Evolutionary conservation across 2,888 invertebrate genomes (phyloP), one percentile per base, ranked within the genome.

Genomic region (Apeira syringaria): DNA sequence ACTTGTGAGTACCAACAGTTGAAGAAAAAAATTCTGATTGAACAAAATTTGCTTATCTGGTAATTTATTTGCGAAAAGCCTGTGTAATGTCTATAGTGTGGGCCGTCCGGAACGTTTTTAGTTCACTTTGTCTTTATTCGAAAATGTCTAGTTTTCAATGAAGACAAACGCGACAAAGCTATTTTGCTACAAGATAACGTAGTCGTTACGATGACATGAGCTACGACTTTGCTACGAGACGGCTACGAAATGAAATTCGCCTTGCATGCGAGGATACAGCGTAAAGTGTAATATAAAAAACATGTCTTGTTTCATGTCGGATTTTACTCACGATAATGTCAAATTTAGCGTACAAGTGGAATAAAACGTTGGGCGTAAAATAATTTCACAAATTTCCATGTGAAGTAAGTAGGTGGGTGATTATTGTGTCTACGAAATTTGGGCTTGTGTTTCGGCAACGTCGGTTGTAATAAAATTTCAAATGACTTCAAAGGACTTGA

Each of bases 201-300:
- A 31, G 28, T 3, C 10, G 42, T 39, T 44, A 34, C 50, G 41
- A 42, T 40, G 49, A 50, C 52, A 44, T 53, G 56, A 52, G 50
- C 50, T 37, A 53, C 49, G 49, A 54, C 47, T 47, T 49, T 45
- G 39, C 53, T 49, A 51, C 52, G 45, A 50, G 49, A 44, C 44
- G 24, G 47, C 49, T 37, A 31, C 31, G 38, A 47, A 53, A 56
- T 53, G 53, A 56, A 53, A 49, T 53, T 49, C 50, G 37, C 50
- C 50, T 47, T 38, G 53, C 39, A 39, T 15, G 28, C 49, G 46
- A 47, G 37, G 40, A 51, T 25, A 31, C 13, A 30, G 20, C 20
- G 11, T 27, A 27, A 32, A 31, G 31, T 15, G 11, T 7, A n/a
- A 29, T 6, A 41, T 28, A 4, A 35, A 22, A 33, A 45, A 46